Evolutionary conservation across 37 sponge, comb jelly and placozoan genomes (phyloP), one percentile per base, ranked within the genome.

Genomic region (Beroe ovata): DNA sequence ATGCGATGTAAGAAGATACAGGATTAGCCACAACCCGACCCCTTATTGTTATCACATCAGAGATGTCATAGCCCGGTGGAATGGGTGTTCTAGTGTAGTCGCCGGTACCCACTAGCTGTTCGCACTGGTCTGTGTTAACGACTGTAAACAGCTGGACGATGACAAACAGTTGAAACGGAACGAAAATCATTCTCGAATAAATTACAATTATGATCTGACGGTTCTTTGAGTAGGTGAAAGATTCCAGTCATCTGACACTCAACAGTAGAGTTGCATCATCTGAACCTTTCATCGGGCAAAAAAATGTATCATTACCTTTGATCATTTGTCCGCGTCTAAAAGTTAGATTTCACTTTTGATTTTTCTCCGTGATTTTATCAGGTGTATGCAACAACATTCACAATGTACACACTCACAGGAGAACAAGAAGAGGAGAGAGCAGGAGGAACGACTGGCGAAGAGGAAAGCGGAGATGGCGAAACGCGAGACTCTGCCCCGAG

Each of bases 401-500:
- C n/a, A n/a, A n/a, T n/a, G n/a, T n/a, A n/a, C n/a, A n/a, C n/a
- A n/a, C n/a, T n/a, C n/a, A n/a, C n/a, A n/a, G n/a, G n/a, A n/a
- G n/a, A n/a, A n/a, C n/a, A n/a, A n/a, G n/a, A 77, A 77, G 47
- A 77, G 84, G n/a, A 22, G 54, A 19, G 47, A 40, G 23, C 84
- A 77, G 54, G 84, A 77, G 38, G 84, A 37, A 25, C 41, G 84
- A 42, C 54, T 77, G 18, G 84, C 84, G 8, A 77, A 77, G 54
- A 77, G 84, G 33, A 77, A 77, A 77, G 84, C 41, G 54, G 84
- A 77, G 26, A 77, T 77, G 84, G 41, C 41, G 23, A 77, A 77
- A 54, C 20, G 84, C 2, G 84, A 77, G 47, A 77, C 84, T 1
- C 38, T 77, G n/a, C 84, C 84, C 1, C 84, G 84, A 39, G 54